Evolutionary conservation across 2,113 vertebrate genomes (phyloP).

Genomic region (Ginglymostoma cirratum): DNA sequence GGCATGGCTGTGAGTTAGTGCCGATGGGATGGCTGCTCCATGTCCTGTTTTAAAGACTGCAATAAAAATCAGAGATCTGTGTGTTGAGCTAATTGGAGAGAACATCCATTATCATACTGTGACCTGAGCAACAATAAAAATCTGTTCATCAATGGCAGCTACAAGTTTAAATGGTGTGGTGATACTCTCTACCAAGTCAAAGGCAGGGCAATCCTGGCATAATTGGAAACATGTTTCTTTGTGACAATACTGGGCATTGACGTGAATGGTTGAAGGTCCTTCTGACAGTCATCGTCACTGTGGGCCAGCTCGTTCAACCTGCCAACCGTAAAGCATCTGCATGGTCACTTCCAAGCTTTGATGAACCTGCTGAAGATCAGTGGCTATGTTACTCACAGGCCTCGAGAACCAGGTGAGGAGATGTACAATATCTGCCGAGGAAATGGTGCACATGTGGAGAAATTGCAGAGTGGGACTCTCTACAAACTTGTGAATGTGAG

Average conservation of each 20-base stretch:
- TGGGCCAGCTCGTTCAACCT: background rate
- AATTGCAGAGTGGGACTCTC: background rate
- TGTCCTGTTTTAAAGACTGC: background rate
- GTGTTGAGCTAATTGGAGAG: background rate
- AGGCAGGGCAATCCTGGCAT: background rate
- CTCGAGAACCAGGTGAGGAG: background rate
- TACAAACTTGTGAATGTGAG: background rate
- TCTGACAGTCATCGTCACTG: background rate
- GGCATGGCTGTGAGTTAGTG: background rate
- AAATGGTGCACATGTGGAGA: background rate
- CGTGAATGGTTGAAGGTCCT: background rate
- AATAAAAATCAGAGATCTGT: background rate
- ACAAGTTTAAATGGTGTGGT: background rate
- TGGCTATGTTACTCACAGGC: background rate
- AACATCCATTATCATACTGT: background rate
- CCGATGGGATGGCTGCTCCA: background rate
- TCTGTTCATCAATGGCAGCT: background rate
- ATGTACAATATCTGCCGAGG: background rate
- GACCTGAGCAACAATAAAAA: background rate
- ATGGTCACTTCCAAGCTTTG: background rate
- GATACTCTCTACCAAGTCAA: background rate
- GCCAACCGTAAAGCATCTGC: background rate
- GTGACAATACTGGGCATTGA: background rate
- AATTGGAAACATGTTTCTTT: background rate
- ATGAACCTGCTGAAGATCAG: background rate